A percentile compares a stretch with the other conserved stretches of the same genome.
Evolutionary conservation across 2,113 vertebrate genomes (phyloP).

Genomic region (Pavo muticus): DNA sequence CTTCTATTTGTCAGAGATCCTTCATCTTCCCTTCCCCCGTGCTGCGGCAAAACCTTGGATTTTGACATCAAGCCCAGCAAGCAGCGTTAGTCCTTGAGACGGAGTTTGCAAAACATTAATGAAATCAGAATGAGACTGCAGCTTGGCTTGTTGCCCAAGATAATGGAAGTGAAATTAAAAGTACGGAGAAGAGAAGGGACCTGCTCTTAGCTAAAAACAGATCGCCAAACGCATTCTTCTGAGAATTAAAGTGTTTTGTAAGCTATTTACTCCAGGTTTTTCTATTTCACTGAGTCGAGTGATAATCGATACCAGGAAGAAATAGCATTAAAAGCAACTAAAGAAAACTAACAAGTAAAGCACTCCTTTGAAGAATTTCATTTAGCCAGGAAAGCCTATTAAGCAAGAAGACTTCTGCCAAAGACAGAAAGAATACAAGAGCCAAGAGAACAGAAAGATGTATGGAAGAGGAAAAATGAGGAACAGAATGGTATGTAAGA

Average conservation of each 20-base stretch:
- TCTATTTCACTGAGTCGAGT: neutral
- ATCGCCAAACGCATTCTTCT: neutral
- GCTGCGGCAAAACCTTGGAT: constrained; percentile 68
- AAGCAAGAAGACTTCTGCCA: neutral
- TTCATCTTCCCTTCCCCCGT: constrained; percentile 1
- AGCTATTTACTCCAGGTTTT: neutral
- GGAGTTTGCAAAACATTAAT: constrained; percentile 63
- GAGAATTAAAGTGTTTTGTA: constrained; percentile 1
- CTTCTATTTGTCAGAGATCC: neutral
- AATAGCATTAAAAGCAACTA: neutral
- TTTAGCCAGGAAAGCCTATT: neutral
- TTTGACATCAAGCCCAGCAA: constrained; percentile 49
- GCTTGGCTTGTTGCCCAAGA: constrained; percentile 57
- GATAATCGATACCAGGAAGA: neutral
- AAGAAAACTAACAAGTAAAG: neutral
- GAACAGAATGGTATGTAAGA: rapidly evolving
- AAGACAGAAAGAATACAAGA: neutral
- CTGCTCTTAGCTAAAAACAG: neutral
- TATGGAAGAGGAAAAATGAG: neutral
- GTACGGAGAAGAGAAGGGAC: constrained; percentile 31
- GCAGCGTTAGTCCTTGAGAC: constrained; percentile 43
- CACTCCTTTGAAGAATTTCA: neutral
- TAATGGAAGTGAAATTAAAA: constrained; percentile 58
- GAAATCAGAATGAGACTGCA: constrained; percentile 71
- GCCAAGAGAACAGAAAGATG: neutral